Percentiles rank a stretch among this genome's conserved stretches.
phyloP scores from a whole-genome alignment of 2,113 vertebrate genomes.

The Scartelaos histophorus region DNA sequence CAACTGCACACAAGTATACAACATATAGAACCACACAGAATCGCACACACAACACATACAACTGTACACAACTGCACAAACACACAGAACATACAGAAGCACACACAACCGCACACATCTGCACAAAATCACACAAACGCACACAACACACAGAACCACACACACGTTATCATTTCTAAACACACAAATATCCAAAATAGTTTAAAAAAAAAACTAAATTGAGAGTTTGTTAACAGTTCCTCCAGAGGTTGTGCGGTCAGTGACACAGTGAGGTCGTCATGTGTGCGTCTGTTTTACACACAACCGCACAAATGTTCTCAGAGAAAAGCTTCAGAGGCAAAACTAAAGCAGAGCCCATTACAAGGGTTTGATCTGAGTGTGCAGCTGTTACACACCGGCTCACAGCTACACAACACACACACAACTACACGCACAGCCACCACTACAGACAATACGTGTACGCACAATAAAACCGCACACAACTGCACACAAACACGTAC shows the following conservation, averaged over 20 bases:
- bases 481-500: too few species aligned
- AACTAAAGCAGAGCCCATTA: constrained; percentile 6
- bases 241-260: background rate
- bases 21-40: too few species aligned
- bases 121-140: too few species aligned
- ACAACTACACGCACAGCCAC: constrained; percentile 41
- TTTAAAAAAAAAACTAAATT: background rate
- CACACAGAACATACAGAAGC: constrained; percentile 24
- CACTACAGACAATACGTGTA: constrained; percentile 21
- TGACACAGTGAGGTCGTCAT: background rate
- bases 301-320: background rate
- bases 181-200: background rate
- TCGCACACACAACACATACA: background rate
- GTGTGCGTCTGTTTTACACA: background rate
- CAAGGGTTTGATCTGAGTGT: constrained; percentile 24
- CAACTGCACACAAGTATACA: too few species aligned
- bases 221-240: background rate
- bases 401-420: constrained; percentile 39
- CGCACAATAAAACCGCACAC: too few species aligned
- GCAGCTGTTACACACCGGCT: constrained; percentile 53
- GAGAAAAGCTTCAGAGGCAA: background rate
- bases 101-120: too few species aligned
- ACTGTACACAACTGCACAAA: constrained; percentile 14
- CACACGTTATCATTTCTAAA: too few species aligned
- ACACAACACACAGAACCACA: too few species aligned